phyloP scores from a whole-genome alignment of 2,888 invertebrate species.

The Epinotia nisella region DNA sequence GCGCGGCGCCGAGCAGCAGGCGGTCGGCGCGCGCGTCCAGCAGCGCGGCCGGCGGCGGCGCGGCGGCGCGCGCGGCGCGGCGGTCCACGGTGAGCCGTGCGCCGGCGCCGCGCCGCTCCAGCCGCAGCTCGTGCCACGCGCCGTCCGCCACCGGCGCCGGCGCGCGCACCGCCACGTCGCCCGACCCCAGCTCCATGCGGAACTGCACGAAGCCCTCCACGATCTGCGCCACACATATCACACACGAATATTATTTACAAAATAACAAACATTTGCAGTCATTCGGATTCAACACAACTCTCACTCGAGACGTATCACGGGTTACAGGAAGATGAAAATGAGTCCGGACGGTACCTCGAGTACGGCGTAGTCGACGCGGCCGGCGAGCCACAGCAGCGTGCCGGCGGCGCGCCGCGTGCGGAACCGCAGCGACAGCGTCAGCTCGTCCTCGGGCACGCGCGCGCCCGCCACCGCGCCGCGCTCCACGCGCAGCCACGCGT shows the following conservation, averaged over 20 bases:
- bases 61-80: constrained; percentile 89
- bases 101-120: constrained; percentile 92
- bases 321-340: too few species aligned
- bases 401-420: constrained; percentile 93
- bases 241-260: too few species aligned
- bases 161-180: constrained; percentile 92
- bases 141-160: constrained; percentile 78
- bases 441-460: constrained; percentile 91
- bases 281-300: too few species aligned
- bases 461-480: constrained; percentile 86
- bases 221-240: constrained; percentile 46
- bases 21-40: constrained; percentile 94
- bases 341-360: constrained; percentile 85
- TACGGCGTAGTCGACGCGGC: constrained; percentile 94
- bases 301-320: too few species aligned
- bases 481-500: constrained; percentile 89
- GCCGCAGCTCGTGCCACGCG: constrained; percentile 89
- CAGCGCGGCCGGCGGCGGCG: constrained; percentile 89
- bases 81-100: constrained; percentile 92
- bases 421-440: constrained; percentile 91
- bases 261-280: too few species aligned
- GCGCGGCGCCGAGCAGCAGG: constrained; percentile 93
- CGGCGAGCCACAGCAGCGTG: constrained; percentile 93
- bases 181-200: constrained; percentile 96
- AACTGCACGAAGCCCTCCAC: constrained; percentile 94